phyloP scores from a whole-genome alignment of 2,797 vertebrate species.

The Sebastolobus alascanus region DNA sequence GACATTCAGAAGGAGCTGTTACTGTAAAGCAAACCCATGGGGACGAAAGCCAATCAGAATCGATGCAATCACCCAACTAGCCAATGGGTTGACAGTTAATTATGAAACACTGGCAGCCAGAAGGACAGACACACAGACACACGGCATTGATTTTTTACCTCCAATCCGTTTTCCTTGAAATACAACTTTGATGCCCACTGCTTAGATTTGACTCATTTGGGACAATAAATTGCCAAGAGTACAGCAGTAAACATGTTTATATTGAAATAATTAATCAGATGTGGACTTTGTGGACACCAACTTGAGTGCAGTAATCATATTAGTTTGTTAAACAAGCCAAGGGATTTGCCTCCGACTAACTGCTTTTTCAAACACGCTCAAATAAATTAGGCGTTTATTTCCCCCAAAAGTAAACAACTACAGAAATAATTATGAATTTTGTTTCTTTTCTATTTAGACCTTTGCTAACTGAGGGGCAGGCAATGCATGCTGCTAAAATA shows the following conservation, averaged over 20 bases:
- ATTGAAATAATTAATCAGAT: constrained; percentile 47
- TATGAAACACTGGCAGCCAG: constrained; percentile 42
- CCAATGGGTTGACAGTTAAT: constrained; percentile 55
- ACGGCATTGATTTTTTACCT: constrained; percentile 41
- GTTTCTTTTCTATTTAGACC: not conserved
- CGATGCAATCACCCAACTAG: constrained; percentile 27
- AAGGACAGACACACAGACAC: constrained; percentile 19
- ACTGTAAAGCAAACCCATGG: constrained; percentile 25
- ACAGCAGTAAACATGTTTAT: constrained; percentile 8
- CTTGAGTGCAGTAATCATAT: constrained; percentile 31
- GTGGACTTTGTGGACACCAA: constrained; percentile 41
- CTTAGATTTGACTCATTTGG: constrained; percentile 30
- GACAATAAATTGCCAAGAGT: constrained; percentile 8
- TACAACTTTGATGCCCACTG: constrained; percentile 16
- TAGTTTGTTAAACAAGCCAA: constrained; percentile 43
- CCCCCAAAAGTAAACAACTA: constrained; percentile 14
- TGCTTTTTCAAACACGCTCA: constrained; percentile 32
- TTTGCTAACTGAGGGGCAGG: not conserved
- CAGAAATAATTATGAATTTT: constrained; percentile 10
- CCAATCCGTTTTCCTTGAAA: constrained; percentile 44
- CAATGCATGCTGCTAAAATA: not conserved
- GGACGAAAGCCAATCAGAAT: constrained; percentile 55
- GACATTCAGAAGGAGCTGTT: constrained; percentile 29
- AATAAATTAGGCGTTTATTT: constrained; percentile 39
- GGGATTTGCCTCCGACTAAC: constrained; percentile 35